These are phyloP conservation scores for Chiroxiphia lanceolata DNA, from an alignment of 2,797 vertebrate genomes.

Conservation along the genomic window DNA sequence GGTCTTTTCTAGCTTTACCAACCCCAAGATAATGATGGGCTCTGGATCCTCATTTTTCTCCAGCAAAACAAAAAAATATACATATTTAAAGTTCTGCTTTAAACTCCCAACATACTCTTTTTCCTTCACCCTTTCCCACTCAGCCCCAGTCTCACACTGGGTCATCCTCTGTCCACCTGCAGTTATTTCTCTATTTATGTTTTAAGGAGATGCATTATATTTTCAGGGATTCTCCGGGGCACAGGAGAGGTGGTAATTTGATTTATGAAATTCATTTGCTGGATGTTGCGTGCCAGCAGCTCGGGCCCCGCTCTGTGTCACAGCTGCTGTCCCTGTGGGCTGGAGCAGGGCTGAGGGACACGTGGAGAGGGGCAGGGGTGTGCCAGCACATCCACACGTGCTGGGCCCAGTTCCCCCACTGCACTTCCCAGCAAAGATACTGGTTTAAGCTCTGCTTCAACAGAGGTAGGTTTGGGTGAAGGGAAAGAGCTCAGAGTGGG, in stretches of 20 bases:
- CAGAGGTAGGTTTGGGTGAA: neutral
- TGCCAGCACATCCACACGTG: accelerated
- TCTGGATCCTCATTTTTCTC: neutral
- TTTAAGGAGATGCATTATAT: neutral
- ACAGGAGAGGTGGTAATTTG: neutral
- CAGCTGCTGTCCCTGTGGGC: neutral
- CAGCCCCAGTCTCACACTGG: neutral
- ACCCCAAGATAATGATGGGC: neutral
- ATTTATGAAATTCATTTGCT: neutral
- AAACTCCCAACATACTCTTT: neutral
- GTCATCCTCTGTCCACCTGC: neutral
- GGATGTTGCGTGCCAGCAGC: neutral
- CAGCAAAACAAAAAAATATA: neutral
- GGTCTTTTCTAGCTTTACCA: neutral
- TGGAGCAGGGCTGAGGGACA: neutral
- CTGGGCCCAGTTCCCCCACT: neutral
- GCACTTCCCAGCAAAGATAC: neutral
- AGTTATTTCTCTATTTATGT: neutral
- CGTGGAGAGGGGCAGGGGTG: accelerated
- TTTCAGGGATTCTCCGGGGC: neutral
- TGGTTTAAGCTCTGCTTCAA: neutral
- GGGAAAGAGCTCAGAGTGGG: neutral
- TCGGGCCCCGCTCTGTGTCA: neutral
- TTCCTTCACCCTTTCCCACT: neutral
- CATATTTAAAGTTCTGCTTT: neutral